These are phyloP conservation scores for Tiphia femorata DNA, from an alignment of 2,888 invertebrate genomes.

Conservation along the genomic window DNA sequence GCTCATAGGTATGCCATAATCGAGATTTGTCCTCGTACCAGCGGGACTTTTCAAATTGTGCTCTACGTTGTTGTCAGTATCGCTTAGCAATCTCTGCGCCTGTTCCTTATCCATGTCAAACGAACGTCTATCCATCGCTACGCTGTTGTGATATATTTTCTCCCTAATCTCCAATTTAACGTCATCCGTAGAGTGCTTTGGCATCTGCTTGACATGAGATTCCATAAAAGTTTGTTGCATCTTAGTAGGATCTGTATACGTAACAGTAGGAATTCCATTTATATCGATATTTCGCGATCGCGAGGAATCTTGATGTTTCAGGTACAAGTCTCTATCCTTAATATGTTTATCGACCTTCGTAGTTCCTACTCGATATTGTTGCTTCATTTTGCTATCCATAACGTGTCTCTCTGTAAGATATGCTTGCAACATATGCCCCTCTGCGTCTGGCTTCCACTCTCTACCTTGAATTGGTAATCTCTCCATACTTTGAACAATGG, in stretches of 20 bases:
- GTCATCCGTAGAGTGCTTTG: constrained; percentile 49
- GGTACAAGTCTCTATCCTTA: constrained; percentile 45
- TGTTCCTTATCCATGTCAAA: constrained; percentile 51
- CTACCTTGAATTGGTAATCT: constrained; percentile 73
- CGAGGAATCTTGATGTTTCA: constrained; percentile 42
- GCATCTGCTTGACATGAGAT: constrained; percentile 39
- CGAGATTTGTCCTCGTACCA: constrained; percentile 27
- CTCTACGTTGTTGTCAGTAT: constrained; percentile 28
- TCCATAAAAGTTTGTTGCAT: constrained; percentile 48
- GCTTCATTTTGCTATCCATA: constrained; percentile 79
- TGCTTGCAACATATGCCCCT: constrained; percentile 79
- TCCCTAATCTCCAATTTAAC: constrained; percentile 51
- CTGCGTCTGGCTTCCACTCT: constrained; percentile 70
- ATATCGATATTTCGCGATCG: constrained; percentile 43
- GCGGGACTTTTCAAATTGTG: constrained; percentile 22
- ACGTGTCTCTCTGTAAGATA: constrained; percentile 81
- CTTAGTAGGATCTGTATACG: constrained; percentile 56
- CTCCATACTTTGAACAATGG: constrained; percentile 76
- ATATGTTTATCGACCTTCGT: constrained; percentile 45
- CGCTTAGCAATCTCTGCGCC: constrained; percentile 19
- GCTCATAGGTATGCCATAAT: constrained; percentile 28
- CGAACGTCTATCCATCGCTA: constrained; percentile 38
- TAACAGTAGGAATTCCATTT: constrained; percentile 50
- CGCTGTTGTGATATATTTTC: constrained; percentile 50
- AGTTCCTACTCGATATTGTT: constrained; percentile 65